Conservation (phyloP, 2,797 vertebrate genomes). For the Aplochiton taeniatus region DNA sequence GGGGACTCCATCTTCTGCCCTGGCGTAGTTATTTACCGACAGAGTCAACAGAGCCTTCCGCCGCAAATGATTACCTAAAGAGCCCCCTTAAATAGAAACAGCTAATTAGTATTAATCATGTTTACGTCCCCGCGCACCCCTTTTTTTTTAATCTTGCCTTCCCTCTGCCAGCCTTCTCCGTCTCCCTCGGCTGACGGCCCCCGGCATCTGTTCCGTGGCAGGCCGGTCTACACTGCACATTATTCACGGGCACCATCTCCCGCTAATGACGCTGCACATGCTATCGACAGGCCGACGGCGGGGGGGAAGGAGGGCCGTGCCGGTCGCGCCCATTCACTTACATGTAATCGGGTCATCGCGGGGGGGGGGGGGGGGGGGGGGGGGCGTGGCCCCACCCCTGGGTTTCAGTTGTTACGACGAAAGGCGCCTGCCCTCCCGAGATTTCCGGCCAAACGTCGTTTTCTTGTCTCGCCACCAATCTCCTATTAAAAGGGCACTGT, state of each 20-base stretch:
- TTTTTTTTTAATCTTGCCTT: no score
- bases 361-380: no score
- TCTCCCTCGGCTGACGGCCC: constrained; percentile 26
- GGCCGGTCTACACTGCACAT: constrained; percentile 10
- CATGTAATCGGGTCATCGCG: no score
- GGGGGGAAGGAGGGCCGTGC: not conserved
- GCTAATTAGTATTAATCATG: constrained; percentile 39
- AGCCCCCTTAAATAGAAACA: constrained; percentile 27
- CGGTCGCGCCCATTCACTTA: no score
- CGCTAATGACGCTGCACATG: constrained; percentile 3
- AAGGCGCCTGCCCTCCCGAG: no score
- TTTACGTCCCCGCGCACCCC: constrained; percentile 21
- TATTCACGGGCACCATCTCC: constrained; percentile 27
- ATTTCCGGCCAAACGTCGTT: no score
- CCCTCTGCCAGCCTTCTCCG: constrained; percentile 14
- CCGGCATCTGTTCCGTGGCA: constrained; percentile 41
- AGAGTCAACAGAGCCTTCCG: constrained; percentile 20
- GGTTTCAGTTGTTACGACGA: no score
- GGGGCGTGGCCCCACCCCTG: no score
- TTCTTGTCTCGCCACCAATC: no score
- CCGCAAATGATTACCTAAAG: constrained; percentile 36
- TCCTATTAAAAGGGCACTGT: no score
- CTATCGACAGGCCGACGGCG: not conserved
- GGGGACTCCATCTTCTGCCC: constrained; percentile 14
- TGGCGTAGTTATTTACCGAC: constrained; percentile 25